Evolutionary conservation across 1,140 invertebrate genomes (phyloP), one percentile per base, ranked within the genome.

Genomic region (Ectropis grisescens): DNA sequence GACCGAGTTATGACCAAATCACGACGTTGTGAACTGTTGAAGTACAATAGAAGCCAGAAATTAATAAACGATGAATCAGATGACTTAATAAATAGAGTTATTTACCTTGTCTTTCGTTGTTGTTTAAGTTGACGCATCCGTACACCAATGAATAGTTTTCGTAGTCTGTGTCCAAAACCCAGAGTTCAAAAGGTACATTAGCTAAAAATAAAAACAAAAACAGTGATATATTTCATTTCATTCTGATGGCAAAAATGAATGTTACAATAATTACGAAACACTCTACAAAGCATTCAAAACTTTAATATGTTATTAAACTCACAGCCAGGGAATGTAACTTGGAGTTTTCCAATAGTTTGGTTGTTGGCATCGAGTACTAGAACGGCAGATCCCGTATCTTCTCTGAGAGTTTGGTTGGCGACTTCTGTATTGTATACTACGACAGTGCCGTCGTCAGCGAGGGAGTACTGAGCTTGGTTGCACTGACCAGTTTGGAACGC

Each of bases 141-240:
- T 82, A 82, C 0, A 79, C 71, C 3, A 82, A 31, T 0, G 72
- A 55, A 13, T 61, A 82, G 1, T 47, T 38, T 10, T 47, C 46
- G 30, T 82, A 80, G 27, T 80, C 64, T 0, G 72, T 80, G 13
- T 57, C 58, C 16, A 79, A 42, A 10, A 81, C 53, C 66, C 65
- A 72, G 32, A 69, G 70, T n/a, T 61, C 44, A 2, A 59, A 43
- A 13, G 42, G 38, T 13, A 35, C 33, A 5, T 44, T 9, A 2
- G 41, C 68, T 72, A 38, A 25, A 64, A 57, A 19, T 13, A 38
- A 33, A 19, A 8, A 19, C 8, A 19, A 19, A 19, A 19, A 19
- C 16, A 8, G 16, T 4, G 16, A 19, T 3, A n/a, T n/a, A n/a
- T n/a, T n/a, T n/a, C n/a, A n/a, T n/a, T n/a, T n/a, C n/a, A n/a